Evolutionary conservation across 1,140 invertebrate genomes (phyloP).

Genomic region (Mycetomoellerius zeteki): DNA sequence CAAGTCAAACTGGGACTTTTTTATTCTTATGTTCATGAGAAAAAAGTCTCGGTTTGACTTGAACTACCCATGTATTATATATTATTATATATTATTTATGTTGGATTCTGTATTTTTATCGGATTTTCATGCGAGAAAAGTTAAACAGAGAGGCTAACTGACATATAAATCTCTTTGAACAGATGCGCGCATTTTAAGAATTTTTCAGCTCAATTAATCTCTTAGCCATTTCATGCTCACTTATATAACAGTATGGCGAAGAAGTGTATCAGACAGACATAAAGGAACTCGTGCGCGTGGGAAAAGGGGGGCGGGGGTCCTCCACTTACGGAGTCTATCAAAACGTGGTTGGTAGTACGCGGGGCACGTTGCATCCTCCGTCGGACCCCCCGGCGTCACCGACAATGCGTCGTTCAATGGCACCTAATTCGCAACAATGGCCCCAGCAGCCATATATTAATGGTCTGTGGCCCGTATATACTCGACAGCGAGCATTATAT

Average conservation of each 20-base stretch:
- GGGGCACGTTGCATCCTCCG: slow-evolving; percentile 26
- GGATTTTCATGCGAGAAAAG: neutral
- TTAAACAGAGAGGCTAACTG: neutral
- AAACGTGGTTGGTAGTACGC: slow-evolving; percentile 64
- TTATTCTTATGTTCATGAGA: no score
- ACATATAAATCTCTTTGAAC: neutral
- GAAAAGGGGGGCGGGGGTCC: neutral
- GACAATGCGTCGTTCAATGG: slow-evolving; percentile 82
- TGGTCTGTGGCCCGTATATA: slow-evolving; percentile 78
- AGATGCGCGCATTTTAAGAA: neutral
- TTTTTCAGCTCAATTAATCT: slow-evolving; percentile 35
- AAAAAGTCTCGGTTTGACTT: no score
- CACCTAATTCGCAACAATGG: slow-evolving; percentile 86
- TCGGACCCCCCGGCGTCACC: slow-evolving; percentile 75
- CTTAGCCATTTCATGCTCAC: neutral
- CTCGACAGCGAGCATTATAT: slow-evolving; percentile 70
- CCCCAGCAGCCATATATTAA: slow-evolving; percentile 84
- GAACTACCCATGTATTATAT: no score
- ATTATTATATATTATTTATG: neutral
- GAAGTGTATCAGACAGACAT: slow-evolving; percentile 39
- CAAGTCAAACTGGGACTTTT: no score
- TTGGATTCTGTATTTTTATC: neutral
- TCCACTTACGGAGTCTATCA: slow-evolving; percentile 60
- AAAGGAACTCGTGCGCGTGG: slow-evolving; percentile 33
- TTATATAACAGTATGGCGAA: neutral